These are phyloP conservation scores for Patella ulyssiponensis DNA, from an alignment of 2,888 invertebrate species.

Conservation along the genomic window DNA sequence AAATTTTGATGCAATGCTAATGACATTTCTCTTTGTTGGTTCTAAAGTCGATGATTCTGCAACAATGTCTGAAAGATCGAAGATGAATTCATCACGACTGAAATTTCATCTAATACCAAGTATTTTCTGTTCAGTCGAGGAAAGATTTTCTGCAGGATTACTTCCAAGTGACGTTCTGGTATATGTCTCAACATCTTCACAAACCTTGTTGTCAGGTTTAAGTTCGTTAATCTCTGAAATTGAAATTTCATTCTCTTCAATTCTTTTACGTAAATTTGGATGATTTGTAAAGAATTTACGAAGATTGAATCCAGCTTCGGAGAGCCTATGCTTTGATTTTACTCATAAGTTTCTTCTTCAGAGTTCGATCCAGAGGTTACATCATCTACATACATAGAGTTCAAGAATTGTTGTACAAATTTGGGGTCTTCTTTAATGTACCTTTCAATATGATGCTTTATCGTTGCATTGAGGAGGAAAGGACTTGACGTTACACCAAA, in stretches of 20 bases:
- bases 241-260: neutral
- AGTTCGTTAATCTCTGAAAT: neutral
- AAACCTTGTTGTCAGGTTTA: neutral
- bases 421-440: neutral
- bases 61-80: neutral
- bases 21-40: conserved; percentile 5
- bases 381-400: conserved; percentile 1
- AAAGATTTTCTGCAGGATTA: neutral
- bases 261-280: neutral
- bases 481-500: neutral
- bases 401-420: neutral
- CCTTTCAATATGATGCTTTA: neutral
- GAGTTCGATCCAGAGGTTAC: neutral
- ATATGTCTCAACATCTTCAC: neutral
- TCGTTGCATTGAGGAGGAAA: neutral
- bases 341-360: neutral
- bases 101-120: neutral
- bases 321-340: neutral
- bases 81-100: neutral
- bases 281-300: neutral
- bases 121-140: neutral
- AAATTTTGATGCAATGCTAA: conserved; percentile 1
- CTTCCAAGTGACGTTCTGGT: neutral
- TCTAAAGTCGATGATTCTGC: neutral
- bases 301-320: conserved; percentile 1